Conservation (phyloP, 1,140 invertebrate species). For the Brachionus asplanchnoidis region DNA sequence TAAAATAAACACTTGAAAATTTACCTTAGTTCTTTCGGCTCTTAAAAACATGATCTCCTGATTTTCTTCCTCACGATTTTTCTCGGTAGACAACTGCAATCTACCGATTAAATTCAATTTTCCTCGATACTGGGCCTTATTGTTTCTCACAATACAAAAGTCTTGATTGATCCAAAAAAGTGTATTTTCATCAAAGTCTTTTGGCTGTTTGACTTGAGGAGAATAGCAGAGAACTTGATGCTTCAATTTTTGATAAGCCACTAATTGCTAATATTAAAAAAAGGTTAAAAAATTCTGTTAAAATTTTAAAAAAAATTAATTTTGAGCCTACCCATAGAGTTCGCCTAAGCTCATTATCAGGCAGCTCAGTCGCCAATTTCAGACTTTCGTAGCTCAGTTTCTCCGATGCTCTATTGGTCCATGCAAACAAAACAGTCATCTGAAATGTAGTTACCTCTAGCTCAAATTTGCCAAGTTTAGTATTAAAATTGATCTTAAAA, state of each 20-base stretch:
- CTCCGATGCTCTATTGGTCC: constrained; percentile 87
- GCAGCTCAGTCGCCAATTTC: constrained; percentile 87
- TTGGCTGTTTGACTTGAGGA: constrained; percentile 72
- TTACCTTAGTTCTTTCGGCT: constrained; percentile 32
- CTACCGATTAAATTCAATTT: constrained; percentile 91
- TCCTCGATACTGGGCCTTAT: constrained; percentile 82
- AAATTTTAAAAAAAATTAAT: constrained; percentile 34
- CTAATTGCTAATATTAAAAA: constrained; percentile 65
- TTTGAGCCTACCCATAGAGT: constrained; percentile 74
- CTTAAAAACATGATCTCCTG: constrained; percentile 88
- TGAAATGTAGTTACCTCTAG: constrained; percentile 98
- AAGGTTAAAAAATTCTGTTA: neutral
- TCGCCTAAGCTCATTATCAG: constrained; percentile 85
- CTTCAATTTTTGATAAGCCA: constrained; percentile 93
- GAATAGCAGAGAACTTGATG: constrained; percentile 77
- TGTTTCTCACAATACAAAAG: constrained; percentile 79
- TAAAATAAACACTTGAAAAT: neutral
- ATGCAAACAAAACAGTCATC: constrained; percentile 98
- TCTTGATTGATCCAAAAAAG: constrained; percentile 94
- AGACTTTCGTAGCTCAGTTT: constrained; percentile 91
- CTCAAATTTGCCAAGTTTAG: constrained; percentile 87
- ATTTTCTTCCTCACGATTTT: constrained; percentile 85
- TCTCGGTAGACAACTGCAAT: constrained; percentile 85
- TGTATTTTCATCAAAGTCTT: constrained; percentile 88
- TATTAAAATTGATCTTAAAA: constrained; percentile 81